These are phyloP conservation scores for Bubo scandiacus DNA, from an alignment of 2,113 vertebrate species.

Conservation along the genomic window DNA sequence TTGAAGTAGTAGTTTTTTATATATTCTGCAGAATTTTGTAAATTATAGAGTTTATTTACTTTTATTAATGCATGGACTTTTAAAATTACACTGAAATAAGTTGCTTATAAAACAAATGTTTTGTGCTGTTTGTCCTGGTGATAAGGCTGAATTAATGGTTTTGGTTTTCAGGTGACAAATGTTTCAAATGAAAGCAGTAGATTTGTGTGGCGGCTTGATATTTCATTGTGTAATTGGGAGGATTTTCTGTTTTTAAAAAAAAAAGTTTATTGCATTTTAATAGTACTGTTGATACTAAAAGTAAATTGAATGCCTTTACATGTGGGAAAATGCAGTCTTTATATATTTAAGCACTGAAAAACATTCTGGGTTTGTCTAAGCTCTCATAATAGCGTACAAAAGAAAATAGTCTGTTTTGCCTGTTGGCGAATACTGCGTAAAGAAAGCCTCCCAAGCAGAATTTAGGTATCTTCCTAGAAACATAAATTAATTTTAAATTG, in stretches of 20 bases:
- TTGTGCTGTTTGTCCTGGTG: background rate
- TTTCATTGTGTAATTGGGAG: background rate
- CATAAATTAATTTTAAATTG: conserved; percentile 52
- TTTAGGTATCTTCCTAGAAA: conserved; percentile 53
- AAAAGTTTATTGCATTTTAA: background rate
- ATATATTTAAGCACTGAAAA: conserved; percentile 17
- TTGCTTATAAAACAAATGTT: background rate
- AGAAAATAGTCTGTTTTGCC: conserved; percentile 57
- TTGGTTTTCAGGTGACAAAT: background rate
- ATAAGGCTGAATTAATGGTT: background rate
- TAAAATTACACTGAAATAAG: background rate
- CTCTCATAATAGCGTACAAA: background rate
- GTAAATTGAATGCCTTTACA: background rate
- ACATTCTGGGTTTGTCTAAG: conserved; percentile 31
- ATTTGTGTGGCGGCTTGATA: background rate
- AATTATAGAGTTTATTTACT: background rate
- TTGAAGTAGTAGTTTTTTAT: background rate
- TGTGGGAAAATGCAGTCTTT: conserved; percentile 25
- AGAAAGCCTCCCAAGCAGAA: conserved; percentile 53
- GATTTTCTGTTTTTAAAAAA: background rate
- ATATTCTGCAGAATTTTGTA: background rate
- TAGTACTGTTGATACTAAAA: background rate
- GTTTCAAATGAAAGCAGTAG: background rate
- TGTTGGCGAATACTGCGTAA: conserved; percentile 47
- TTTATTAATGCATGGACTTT: background rate